phyloP scores from a whole-genome alignment of 2,113 vertebrate genomes.

The Podarcis muralis region DNA sequence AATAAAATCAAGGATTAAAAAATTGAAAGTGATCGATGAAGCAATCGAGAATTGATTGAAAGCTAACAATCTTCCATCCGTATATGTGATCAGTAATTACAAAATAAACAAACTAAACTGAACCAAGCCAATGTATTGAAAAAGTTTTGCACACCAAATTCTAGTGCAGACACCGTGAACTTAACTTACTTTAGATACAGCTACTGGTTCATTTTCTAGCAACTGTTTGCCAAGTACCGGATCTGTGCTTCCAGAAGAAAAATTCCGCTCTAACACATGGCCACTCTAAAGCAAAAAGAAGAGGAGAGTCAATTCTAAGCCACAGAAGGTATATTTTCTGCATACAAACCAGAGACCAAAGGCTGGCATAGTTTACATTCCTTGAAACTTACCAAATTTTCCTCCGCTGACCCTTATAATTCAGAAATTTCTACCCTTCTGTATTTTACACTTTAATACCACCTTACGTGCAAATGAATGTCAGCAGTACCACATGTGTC shows the following conservation, averaged over 20 bases:
- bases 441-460: background rate
- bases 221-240: slow-evolving; percentile 75
- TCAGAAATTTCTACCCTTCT: background rate
- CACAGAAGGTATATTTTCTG: background rate
- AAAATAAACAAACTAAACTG: background rate
- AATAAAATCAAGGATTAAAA: background rate
- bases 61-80: background rate
- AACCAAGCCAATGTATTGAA: background rate
- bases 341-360: background rate
- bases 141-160: background rate
- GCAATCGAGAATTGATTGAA: too few relatives aligned
- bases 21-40: background rate
- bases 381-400: background rate
- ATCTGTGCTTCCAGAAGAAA: slow-evolving; percentile 75
- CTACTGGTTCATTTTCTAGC: slow-evolving; percentile 72
- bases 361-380: background rate
- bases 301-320: background rate
- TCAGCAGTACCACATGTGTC: background rate
- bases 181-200: slow-evolving; percentile 76
- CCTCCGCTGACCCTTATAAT: background rate
- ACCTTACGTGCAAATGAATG: too few relatives aligned
- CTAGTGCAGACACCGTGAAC: background rate
- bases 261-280: slow-evolving; percentile 76
- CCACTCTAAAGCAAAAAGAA: slow-evolving; percentile 64
- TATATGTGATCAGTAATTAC: background rate